phyloP scores from a whole-genome alignment of 2,797 vertebrate genomes.

The Hippocampus kuda region DNA sequence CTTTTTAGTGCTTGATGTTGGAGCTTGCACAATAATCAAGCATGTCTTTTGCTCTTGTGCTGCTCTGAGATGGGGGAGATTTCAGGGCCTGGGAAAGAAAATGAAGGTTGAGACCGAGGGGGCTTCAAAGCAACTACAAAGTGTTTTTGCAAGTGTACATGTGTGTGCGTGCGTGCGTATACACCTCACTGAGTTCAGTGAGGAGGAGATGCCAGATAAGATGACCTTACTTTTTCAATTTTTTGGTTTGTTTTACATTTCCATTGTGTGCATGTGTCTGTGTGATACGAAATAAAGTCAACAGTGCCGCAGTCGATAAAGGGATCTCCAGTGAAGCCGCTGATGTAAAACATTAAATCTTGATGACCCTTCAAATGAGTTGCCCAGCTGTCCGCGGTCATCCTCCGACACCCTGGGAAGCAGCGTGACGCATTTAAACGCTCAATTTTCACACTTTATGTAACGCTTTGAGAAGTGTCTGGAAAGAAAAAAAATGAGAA shows the following conservation, averaged over 20 bases:
- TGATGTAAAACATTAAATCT: slow-evolving; percentile 61
- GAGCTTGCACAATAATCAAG: slow-evolving; percentile 45
- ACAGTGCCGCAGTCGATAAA: slow-evolving; percentile 57
- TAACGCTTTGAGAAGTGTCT: slow-evolving; percentile 1
- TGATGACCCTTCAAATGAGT: slow-evolving; percentile 64
- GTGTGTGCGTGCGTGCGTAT: neutral
- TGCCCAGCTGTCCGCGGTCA: slow-evolving; percentile 57
- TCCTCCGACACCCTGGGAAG: slow-evolving; percentile 36
- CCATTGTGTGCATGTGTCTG: slow-evolving; percentile 19
- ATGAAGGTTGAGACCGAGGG: slow-evolving; percentile 43
- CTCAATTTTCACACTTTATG: neutral
- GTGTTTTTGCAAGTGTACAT: slow-evolving; percentile 9
- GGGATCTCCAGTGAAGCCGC: slow-evolving; percentile 48
- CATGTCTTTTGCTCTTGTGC: slow-evolving; percentile 40
- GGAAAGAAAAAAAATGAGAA: neutral
- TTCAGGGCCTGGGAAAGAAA: slow-evolving; percentile 35
- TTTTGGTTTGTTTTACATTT: neutral
- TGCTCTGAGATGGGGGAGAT: slow-evolving; percentile 44
- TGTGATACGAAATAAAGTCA: slow-evolving; percentile 59
- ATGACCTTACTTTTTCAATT: neutral
- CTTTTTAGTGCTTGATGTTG: slow-evolving; percentile 32
- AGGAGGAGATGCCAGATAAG: slow-evolving; percentile 1
- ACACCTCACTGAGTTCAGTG: slow-evolving; percentile 22
- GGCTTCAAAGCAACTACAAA: slow-evolving; percentile 36
- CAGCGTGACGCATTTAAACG: neutral